Evolutionary conservation across 2,113 vertebrate species (phyloP), one percentile per base, ranked within the genome.

Genomic region (Alligator sinensis): DNA sequence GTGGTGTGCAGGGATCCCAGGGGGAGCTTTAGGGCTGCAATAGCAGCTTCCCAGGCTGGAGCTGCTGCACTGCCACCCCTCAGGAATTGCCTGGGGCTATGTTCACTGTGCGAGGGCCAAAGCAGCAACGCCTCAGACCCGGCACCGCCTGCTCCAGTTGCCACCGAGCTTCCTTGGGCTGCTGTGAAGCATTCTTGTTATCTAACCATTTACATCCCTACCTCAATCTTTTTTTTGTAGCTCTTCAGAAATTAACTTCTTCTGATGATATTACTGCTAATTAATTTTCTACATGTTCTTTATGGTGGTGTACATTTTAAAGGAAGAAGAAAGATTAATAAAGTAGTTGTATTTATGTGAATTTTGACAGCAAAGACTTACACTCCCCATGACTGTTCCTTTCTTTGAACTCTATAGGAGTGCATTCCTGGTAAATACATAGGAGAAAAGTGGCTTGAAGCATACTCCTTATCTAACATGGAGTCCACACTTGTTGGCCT

Each of bases 401-500:
- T 34, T 34, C 70, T 22, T 19, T 62, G 66, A 60, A 61, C 5
- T 10, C 12, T 0, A 0, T 4, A 11, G 72, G 80, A 75, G n/a
- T 70, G n/a, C 28, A 18, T 70, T 70, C 66, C 21, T 10, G 34
- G 18, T 34, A 28, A 70, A 6, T 72, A 21, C 18, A 38, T 19
- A 30, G 30, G 18, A 34, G 22, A 66, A 6, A 15, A 38, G 77
- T 34, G 30, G 74, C 2, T 2, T 59, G n/a, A 76, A 54, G 4
- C 0, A 0, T 54, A 1, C 47, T 72, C 19, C 25, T 1, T 0
- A 47, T 64, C 30, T 72, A 72, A 38, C 30, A 9, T 70, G 30
- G 30, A 72, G 19, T 38, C 68, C 76, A 27, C n/a, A 47, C 9
- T 0, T 0, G 0, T 4, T 55, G 84, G 27, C 9, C 13, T 80